phyloP scores from a whole-genome alignment of 2,113 vertebrate genomes.

The Ciconia boyciana region DNA sequence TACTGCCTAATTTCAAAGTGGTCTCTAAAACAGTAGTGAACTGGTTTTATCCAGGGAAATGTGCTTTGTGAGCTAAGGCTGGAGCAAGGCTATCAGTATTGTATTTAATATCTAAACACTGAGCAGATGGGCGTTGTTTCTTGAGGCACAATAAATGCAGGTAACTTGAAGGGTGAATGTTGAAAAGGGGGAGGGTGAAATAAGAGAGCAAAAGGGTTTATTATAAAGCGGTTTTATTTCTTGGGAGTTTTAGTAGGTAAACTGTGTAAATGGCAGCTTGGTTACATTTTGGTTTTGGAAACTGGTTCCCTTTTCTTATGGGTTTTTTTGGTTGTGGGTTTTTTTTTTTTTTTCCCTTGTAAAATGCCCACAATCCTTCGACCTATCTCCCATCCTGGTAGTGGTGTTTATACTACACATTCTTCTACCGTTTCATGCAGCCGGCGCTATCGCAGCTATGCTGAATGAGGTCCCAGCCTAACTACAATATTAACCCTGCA shows the following conservation, averaged over 20 bases:
- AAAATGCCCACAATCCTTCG: background rate
- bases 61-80: background rate
- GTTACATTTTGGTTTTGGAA: background rate
- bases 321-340: background rate
- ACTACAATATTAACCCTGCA: constrained; percentile 73
- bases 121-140: background rate
- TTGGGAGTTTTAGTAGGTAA: background rate
- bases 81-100: background rate
- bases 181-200: background rate
- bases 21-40: background rate
- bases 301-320: background rate
- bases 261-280: background rate
- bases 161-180: background rate
- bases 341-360: background rate
- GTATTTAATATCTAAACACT: background rate
- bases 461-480: constrained; percentile 70
- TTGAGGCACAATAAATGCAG: background rate
- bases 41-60: background rate
- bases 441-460: background rate
- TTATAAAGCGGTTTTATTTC: background rate
- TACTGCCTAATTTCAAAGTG: background rate
- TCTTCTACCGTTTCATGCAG: constrained; percentile 23
- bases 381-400: constrained; percentile 25
- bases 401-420: constrained; percentile 10
- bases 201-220: background rate